Percentiles rank a stretch among this genome's conserved stretches.
These are phyloP conservation scores for Athalia rosae DNA, from an alignment of 2,888 invertebrate genomes.

Conservation along the genomic window DNA sequence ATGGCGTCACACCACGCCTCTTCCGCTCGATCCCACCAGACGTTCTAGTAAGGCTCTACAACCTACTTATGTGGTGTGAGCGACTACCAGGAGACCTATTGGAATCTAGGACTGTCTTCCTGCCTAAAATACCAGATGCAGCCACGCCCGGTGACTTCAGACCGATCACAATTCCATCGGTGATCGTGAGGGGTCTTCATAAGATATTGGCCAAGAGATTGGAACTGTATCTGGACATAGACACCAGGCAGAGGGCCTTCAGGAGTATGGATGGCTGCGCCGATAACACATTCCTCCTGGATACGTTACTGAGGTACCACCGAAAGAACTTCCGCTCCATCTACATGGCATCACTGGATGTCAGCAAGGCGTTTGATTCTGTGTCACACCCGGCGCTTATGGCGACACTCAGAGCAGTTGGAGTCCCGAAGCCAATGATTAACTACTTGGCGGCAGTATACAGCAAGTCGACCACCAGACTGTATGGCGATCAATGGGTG, in stretches of 20 bases:
- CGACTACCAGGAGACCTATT: conserved; percentile 47
- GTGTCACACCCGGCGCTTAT: conserved; percentile 59
- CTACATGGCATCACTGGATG: neutral
- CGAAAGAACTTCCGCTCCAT: neutral
- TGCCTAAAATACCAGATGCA: conserved; percentile 52
- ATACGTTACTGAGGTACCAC: conserved; percentile 47
- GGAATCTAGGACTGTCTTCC: conserved; percentile 49
- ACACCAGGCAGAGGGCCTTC: conserved; percentile 54
- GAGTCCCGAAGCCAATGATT: conserved; percentile 59
- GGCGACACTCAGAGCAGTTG: conserved; percentile 62
- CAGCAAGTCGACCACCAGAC: no score
- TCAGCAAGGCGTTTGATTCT: conserved; percentile 54
- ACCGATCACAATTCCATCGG: conserved; percentile 53
- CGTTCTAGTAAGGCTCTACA: conserved; percentile 48
- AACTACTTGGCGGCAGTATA: conserved; percentile 64
- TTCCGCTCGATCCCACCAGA: conserved; percentile 41
- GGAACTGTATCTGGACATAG: neutral
- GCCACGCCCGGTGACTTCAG: conserved; percentile 50
- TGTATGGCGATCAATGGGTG: no score
- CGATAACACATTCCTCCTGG: conserved; percentile 50
- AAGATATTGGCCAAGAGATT: conserved; percentile 51
- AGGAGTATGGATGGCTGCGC: conserved; percentile 50
- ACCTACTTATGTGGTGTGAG: conserved; percentile 50
- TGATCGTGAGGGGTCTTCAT: conserved; percentile 47
- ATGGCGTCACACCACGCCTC: conserved; percentile 47